These are phyloP conservation scores for Coreius guichenoti DNA, from an alignment of 2,797 vertebrate species.

Conservation along the genomic window DNA sequence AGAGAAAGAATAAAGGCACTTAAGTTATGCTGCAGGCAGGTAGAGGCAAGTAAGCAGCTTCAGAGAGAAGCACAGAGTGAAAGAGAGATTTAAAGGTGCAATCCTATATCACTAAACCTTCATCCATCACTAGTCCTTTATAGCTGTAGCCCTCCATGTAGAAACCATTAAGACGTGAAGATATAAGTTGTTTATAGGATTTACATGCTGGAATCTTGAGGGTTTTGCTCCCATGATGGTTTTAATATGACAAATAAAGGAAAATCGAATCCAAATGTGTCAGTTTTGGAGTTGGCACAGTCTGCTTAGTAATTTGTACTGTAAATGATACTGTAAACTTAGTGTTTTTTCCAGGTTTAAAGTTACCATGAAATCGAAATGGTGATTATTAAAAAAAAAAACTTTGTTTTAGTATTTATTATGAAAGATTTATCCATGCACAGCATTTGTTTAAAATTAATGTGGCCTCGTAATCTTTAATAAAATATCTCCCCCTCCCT, in stretches of 20 bases:
- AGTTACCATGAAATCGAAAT: too few relatives aligned
- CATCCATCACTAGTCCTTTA: neutral
- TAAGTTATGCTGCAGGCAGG: slow-evolving; percentile 59
- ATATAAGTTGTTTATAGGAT: neutral
- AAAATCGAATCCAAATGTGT: neutral
- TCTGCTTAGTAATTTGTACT: neutral
- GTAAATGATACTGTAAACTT: neutral
- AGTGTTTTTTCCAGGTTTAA: too few relatives aligned
- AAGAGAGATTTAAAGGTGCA: slow-evolving; percentile 11
- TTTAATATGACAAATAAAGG: neutral
- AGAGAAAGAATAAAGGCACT: slow-evolving; percentile 43
- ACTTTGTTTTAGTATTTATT: too few relatives aligned
- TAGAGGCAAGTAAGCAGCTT: slow-evolving; percentile 54
- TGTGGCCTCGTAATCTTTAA: too few relatives aligned
- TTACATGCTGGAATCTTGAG: neutral
- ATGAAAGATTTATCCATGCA: too few relatives aligned
- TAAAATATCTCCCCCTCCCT: too few relatives aligned
- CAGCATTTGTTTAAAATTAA: too few relatives aligned
- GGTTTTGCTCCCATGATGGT: neutral
- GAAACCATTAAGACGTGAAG: neutral
- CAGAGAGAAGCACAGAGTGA: slow-evolving; percentile 29
- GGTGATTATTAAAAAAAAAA: too few relatives aligned
- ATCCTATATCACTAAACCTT: slow-evolving; percentile 7
- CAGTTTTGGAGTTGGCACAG: neutral
- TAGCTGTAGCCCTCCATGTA: neutral